These are phyloP conservation scores for Pseudoatta argentina DNA, from an alignment of 1,140 invertebrate species.

Conservation along the genomic window DNA sequence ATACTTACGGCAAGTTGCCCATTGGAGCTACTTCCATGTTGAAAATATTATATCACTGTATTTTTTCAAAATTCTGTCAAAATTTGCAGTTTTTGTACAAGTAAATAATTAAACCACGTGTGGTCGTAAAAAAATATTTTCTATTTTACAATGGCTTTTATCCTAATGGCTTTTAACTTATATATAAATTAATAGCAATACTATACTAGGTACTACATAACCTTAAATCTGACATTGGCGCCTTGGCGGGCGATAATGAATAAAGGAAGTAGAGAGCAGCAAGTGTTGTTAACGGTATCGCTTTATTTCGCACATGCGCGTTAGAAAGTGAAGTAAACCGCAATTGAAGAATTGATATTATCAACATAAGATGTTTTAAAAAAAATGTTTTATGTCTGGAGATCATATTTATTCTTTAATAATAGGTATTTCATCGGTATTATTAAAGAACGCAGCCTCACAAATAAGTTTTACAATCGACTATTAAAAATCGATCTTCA, in stretches of 20 bases:
- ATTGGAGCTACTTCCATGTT: slow-evolving; percentile 75
- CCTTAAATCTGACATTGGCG: slow-evolving; percentile 19
- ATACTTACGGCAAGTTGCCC: slow-evolving; percentile 81
- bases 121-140: not conserved
- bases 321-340: too few species aligned
- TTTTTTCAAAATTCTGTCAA: not conserved
- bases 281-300: too few species aligned
- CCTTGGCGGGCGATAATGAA: slow-evolving; percentile 31
- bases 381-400: too few species aligned
- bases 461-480: not conserved
- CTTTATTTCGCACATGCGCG: not conserved
- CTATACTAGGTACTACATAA: slow-evolving; percentile 20
- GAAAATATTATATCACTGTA: not conserved
- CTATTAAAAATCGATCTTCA: not conserved
- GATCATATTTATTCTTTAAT: too few species aligned
- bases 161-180: not conserved
- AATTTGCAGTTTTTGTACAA: not conserved
- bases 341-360: too few species aligned
- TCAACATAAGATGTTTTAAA: too few species aligned
- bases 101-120: not conserved
- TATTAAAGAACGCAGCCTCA: too few species aligned
- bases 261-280: not conserved
- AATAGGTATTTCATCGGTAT: too few species aligned
- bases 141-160: not conserved
- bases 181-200: not conserved